Evolutionary conservation across 2,888 invertebrate species (phyloP), one percentile per base, ranked within the genome.

Genomic region (Anorthoa munda): DNA sequence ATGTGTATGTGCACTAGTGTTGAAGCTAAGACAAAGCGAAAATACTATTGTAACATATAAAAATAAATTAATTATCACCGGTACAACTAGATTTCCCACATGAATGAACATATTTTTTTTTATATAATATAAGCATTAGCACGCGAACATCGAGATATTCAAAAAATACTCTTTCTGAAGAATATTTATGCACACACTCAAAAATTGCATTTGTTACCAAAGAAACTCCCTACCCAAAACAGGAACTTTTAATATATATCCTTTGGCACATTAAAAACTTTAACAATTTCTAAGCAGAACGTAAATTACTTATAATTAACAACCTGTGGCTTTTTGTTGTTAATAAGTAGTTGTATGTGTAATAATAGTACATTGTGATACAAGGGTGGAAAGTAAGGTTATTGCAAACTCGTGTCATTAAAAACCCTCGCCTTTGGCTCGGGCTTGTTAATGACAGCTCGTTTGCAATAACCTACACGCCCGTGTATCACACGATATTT

Each of bases 171-270:
- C 26, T 2, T 4, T 26, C n/a, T n/a, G n/a, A n/a, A n/a, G n/a
- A n/a, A n/a, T n/a, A n/a, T n/a, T n/a, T n/a, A n/a, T n/a, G n/a
- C n/a, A n/a, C n/a, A 11, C 11, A 53, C 11, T 53, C 1, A 50
- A 31, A 51, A 46, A 48, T 7, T 0, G 15, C 4, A 1, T 15
- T 1, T 17, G 48, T 51, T 45, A 72, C 12, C 15, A 71, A 45
- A 46, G 70, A 23, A 1, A 70, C 15, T 31, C 21, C 31, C 70
- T 68, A 67, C 18, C 70, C 70, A 70, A 72, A 72, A 23, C 58
- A 0, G 13, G n/a, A 0, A 12, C 50, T 59, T 51, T 72, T 72
- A 3, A 59, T 31, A 31, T 72, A 59, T 4, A 7, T 72, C 5
- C 26, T 72, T 15, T 45, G 18, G 5, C 0, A 0, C 11, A 15